Evolutionary conservation across 2,888 invertebrate genomes (phyloP).

Genomic region (Dorcus parallelipipedus): DNA sequence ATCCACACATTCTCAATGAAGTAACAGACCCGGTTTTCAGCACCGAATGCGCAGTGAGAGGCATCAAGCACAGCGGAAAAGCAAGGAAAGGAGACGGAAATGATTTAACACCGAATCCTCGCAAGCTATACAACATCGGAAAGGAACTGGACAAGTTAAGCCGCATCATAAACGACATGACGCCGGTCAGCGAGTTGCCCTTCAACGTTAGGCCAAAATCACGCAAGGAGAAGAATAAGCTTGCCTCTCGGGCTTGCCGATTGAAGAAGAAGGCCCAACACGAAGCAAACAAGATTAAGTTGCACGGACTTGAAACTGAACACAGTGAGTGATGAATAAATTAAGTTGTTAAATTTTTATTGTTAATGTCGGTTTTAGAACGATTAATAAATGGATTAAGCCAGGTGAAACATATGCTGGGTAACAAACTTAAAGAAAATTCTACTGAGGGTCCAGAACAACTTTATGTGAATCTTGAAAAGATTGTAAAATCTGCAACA

Average conservation of each 20-base stretch:
- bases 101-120: slow-evolving; percentile 92
- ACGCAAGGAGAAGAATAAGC: slow-evolving; percentile 96
- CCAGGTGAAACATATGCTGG: slow-evolving; percentile 73
- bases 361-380: slow-evolving; percentile 54
- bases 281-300: slow-evolving; percentile 96
- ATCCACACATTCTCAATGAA: slow-evolving; percentile 88
- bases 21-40: slow-evolving; percentile 96
- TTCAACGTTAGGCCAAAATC: slow-evolving; percentile 86
- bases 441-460: slow-evolving; percentile 59
- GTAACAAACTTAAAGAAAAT: slow-evolving; percentile 61
- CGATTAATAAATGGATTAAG: slow-evolving; percentile 73
- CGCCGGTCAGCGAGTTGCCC: slow-evolving; percentile 89
- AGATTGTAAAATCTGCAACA: slow-evolving; percentile 64
- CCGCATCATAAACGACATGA: slow-evolving; percentile 91
- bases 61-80: slow-evolving; percentile 82
- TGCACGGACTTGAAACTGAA: slow-evolving; percentile 89
- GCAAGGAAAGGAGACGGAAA: slow-evolving; percentile 97
- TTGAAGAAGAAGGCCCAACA: slow-evolving; percentile 99
- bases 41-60: slow-evolving; percentile 83
- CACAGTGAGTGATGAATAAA: slow-evolving; percentile 71
- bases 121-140: slow-evolving; percentile 86
- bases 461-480: slow-evolving; percentile 67
- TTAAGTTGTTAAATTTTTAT: background rate
- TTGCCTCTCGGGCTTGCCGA: slow-evolving; percentile 94
- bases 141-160: slow-evolving; percentile 88